Evolutionary conservation across 2,888 invertebrate species (phyloP).

Genomic region (Nymphalis polychloros): DNA sequence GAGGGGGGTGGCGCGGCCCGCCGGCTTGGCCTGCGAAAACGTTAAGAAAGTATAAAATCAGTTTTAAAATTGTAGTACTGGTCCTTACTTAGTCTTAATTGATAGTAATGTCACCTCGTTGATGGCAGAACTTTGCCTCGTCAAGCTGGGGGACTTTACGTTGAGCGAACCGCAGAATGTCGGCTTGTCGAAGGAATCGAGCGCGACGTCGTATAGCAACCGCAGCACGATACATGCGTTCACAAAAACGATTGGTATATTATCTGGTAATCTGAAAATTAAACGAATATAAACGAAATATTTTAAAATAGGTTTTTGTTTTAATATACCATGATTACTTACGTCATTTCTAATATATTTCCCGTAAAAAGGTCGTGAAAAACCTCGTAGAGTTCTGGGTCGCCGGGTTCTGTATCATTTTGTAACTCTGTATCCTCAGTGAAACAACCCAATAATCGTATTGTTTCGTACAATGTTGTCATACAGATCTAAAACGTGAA

Average conservation of each 20-base stretch:
- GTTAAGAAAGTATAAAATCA: not conserved
- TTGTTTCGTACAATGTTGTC: slow-evolving; percentile 95
- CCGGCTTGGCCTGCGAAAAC: slow-evolving; percentile 63
- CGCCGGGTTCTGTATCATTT: slow-evolving; percentile 68
- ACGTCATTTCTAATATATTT: slow-evolving; percentile 86
- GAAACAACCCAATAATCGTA: slow-evolving; percentile 96
- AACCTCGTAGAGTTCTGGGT: slow-evolving; percentile 72
- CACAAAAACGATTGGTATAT: slow-evolving; percentile 88
- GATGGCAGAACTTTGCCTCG: slow-evolving; percentile 82
- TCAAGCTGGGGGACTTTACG: slow-evolving; percentile 84
- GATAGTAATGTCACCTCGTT: slow-evolving; percentile 77
- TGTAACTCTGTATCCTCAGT: slow-evolving; percentile 73
- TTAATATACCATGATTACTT: slow-evolving; percentile 47
- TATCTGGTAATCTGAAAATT: slow-evolving; percentile 83
- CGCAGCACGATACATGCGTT: slow-evolving; percentile 93
- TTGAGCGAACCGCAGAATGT: slow-evolving; percentile 85
- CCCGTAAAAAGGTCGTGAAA: slow-evolving; percentile 90
- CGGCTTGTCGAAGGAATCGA: slow-evolving; percentile 97
- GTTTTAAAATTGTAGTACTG: too few species aligned
- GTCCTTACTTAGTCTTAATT: too few species aligned
- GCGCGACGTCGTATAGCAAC: slow-evolving; percentile 95
- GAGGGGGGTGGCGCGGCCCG: slow-evolving; percentile 85
- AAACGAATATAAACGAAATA: not conserved
- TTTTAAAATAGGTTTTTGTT: too few species aligned
- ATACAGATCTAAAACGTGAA: slow-evolving; percentile 88